A percentile compares a stretch with the other conserved stretches of the same genome.
Evolutionary conservation across 2,113 vertebrate species (phyloP).

Genomic region (Gallinago undulata): DNA sequence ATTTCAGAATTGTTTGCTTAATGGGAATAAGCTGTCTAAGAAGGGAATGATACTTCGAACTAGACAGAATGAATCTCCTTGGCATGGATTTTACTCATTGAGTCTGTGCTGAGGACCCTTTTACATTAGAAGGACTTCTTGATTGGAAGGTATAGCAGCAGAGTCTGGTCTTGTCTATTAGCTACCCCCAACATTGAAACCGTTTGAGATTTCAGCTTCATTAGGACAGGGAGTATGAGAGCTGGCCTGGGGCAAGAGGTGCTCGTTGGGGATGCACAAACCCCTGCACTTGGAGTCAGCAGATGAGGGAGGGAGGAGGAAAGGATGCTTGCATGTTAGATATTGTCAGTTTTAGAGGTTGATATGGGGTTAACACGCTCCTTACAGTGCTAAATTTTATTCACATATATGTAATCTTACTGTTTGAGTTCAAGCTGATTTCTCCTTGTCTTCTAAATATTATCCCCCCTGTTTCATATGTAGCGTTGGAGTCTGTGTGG

Average conservation of each 20-base stretch:
- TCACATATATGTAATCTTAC: background rate
- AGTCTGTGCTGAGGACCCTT: background rate
- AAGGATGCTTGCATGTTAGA: background rate
- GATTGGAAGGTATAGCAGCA: background rate
- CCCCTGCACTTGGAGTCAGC: background rate
- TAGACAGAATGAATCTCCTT: background rate
- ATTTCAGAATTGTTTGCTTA: background rate
- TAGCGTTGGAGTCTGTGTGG: background rate
- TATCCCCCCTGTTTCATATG: background rate
- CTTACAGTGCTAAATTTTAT: background rate
- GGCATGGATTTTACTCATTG: background rate
- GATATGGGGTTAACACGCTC: background rate
- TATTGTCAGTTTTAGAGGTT: background rate
- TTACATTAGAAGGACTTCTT: background rate
- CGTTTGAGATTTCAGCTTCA: fast-evolving
- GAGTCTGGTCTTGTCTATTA: background rate
- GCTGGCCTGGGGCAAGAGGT: background rate
- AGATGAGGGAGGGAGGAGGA: background rate
- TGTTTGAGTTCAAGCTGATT: background rate
- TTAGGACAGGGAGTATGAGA: background rate
- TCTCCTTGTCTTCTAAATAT: background rate
- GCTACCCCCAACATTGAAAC: background rate
- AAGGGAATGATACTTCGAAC: fast-evolving
- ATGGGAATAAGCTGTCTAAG: background rate
- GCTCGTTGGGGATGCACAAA: fast-evolving